These are phyloP conservation scores for Pegea sp. DNA, from an alignment of 23 tunicate species.

Conservation along the genomic window DNA sequence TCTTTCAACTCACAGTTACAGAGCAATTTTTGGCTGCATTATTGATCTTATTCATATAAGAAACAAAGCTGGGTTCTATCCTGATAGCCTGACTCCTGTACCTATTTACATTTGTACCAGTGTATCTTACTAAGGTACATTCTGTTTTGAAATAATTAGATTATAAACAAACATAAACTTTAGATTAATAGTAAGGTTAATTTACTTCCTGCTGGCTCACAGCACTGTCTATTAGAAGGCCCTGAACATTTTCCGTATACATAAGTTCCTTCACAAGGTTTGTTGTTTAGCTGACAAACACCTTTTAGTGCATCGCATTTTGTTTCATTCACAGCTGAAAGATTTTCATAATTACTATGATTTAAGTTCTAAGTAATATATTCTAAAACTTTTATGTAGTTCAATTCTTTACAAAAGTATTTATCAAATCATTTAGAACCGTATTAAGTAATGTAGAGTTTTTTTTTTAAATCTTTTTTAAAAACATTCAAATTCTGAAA, in stretches of 20 bases:
- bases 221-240: slow-evolving; percentile 49
- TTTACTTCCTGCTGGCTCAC: slow-evolving; percentile 7
- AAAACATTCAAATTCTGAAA: no score
- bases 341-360: no score
- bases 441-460: no score
- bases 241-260: slow-evolving; percentile 48
- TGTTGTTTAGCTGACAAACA: slow-evolving; percentile 54
- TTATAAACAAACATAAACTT: not conserved
- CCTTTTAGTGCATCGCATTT: no score
- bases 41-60: not conserved
- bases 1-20: not conserved
- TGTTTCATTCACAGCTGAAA: no score
- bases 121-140: not conserved
- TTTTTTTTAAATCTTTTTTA: no score
- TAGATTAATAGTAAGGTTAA: not conserved
- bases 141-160: not conserved
- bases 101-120: not conserved
- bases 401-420: no score
- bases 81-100: not conserved
- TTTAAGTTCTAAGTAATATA: no score
- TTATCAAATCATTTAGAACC: no score
- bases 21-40: not conserved
- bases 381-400: no score
- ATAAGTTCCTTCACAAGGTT: slow-evolving; percentile 47
- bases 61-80: not conserved